Conservation (phyloP, 1,140 invertebrate species). For the Atta cephalotes region DNA sequence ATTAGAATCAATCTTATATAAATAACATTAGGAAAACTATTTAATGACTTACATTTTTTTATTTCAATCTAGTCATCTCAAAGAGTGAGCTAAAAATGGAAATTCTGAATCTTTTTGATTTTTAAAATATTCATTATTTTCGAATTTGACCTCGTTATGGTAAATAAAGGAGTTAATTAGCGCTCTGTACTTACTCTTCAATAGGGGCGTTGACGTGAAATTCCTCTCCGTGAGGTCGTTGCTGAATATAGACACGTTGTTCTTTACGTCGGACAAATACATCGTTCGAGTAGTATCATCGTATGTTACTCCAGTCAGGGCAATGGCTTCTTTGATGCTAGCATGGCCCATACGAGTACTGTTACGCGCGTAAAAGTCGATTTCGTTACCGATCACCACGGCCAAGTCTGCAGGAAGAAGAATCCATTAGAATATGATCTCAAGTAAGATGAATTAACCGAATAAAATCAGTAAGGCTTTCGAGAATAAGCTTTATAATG, state of each 20-base stretch:
- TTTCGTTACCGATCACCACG: conserved; percentile 88
- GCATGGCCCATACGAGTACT: conserved; percentile 85
- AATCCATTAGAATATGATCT: background rate
- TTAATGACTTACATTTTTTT: too few relatives aligned
- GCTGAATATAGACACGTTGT: conserved; percentile 88
- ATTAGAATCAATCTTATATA: background rate
- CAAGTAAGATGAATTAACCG: background rate
- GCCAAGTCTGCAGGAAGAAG: conserved; percentile 89
- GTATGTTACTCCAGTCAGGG: conserved; percentile 89
- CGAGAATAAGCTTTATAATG: background rate
- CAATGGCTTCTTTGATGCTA: conserved; percentile 79
- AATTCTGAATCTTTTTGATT: background rate
- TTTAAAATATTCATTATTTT: background rate
- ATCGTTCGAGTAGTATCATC: conserved; percentile 89
- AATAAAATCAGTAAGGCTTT: background rate
- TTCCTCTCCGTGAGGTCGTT: conserved; percentile 85
- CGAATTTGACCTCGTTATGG: background rate
- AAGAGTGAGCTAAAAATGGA: background rate
- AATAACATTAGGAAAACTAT: background rate
- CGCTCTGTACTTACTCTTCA: conserved; percentile 74
- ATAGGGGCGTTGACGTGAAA: conserved; percentile 69
- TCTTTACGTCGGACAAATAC: conserved; percentile 88
- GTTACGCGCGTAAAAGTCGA: conserved; percentile 88
- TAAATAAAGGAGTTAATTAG: conserved; percentile 7
- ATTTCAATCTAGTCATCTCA: too few relatives aligned